Evolutionary conservation across 2,888 invertebrate species (phyloP), one percentile per base, ranked within the genome.

Genomic region (Pyrrhia umbra): DNA sequence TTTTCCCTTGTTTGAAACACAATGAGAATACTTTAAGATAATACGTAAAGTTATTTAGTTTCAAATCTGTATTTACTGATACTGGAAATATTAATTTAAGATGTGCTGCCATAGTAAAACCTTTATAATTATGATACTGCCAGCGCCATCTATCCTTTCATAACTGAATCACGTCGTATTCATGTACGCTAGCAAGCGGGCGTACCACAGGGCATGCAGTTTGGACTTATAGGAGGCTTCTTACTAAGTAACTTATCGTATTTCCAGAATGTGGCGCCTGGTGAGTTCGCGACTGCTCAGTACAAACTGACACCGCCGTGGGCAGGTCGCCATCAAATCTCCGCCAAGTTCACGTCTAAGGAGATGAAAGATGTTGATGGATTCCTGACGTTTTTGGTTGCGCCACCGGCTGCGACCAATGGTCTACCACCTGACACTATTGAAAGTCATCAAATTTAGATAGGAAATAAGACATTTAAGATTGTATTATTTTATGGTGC

Each of bases 361-460:
- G 98, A 99, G 88, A 95, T 99, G 79, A 96, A 97, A 70, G 98
- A 99, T 86, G 98, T 98, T 2, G 98, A 98, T 84, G 98, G 99
- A 1, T 98, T 97, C 90, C 88, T 97, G n/a, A 96, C 97, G 52
- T 96, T 98, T 77, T 96, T 96, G 91, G 97, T 98, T 6, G 92
- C 80, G 1, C 34, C 88, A 5, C 93, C 92, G 16, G 85, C 88
- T 16, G 95, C 92, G 27, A 86, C 92, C 25, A 95, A 95, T 61
- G 94, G 92, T 4, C 77, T 89, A 27, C 77, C 87, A 1, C 70
- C 83, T 9, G 90, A 92, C 37, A 79, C 82, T 27, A 81, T 85
- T 39, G 88, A 92, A 59, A 87, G 86, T 30, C 78, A 88, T 62
- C 85, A 88, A 72, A 83, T 90, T 58, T 92, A 84, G 15, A 37